Evolutionary conservation across 2,797 vertebrate genomes (phyloP).

Genomic region (Phrynocephalus forsythii): DNA sequence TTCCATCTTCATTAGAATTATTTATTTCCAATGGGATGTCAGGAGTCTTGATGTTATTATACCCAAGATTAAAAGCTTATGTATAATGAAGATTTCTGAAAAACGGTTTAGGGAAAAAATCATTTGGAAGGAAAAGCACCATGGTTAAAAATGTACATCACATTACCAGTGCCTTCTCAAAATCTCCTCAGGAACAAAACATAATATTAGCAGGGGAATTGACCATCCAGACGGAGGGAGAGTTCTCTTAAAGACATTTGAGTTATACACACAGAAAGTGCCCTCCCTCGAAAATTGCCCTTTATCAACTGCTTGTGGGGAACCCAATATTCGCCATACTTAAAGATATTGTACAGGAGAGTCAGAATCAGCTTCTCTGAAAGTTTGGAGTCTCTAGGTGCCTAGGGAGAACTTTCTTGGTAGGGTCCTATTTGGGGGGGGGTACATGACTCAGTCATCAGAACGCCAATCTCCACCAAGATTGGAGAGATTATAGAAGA

Average conservation of each 20-base stretch:
- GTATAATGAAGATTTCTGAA: constrained; percentile 43
- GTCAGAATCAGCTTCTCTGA: no score
- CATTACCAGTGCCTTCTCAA: neutral
- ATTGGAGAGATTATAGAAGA: no score
- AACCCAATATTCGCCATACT: no score
- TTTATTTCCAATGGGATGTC: constrained; percentile 55
- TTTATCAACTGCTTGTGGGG: no score
- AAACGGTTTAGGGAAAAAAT: constrained; percentile 38
- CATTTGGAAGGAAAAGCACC: constrained; percentile 6
- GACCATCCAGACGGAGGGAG: neutral
- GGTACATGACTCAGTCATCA: no score
- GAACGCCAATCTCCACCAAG: no score
- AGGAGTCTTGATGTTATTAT: constrained; percentile 42
- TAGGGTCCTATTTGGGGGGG: no score
- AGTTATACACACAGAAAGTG: no score
- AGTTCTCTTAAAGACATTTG: neutral
- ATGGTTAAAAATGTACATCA: neutral
- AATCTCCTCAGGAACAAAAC: neutral
- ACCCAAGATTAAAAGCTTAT: constrained; percentile 5
- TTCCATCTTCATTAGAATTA: constrained; percentile 54
- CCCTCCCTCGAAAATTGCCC: no score
- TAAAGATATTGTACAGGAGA: no score
- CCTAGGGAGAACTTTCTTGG: no score
- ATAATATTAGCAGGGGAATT: neutral
- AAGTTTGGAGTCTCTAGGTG: no score